These are phyloP conservation scores for Pristis pectinata DNA, from an alignment of 2,797 vertebrate species.

Conservation along the genomic window DNA sequence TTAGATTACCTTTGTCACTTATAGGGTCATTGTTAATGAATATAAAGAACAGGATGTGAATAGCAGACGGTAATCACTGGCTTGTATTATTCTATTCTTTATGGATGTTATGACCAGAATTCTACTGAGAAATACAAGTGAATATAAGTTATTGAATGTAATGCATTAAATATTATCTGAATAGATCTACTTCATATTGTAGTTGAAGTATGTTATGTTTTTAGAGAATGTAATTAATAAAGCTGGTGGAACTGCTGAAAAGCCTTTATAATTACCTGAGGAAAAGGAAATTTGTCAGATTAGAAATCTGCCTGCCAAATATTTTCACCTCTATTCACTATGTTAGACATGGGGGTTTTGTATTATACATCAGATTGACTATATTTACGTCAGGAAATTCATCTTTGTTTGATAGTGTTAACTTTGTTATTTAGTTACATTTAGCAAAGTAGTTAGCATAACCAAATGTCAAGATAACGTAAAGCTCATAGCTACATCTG, in stretches of 20 bases:
- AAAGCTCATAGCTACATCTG: no score
- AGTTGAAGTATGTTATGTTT: neutral
- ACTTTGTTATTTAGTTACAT: no score
- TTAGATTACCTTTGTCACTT: neutral
- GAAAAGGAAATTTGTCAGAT: neutral
- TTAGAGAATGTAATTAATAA: neutral
- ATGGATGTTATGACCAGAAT: conserved; percentile 11
- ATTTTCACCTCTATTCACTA: neutral
- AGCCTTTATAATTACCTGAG: conserved; percentile 7
- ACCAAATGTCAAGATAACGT: no score
- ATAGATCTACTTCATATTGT: neutral
- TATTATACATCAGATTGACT: neutral
- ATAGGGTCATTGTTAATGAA: conserved; percentile 16
- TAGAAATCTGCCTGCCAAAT: neutral
- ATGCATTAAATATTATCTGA: conserved; percentile 20
- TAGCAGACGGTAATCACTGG: neutral
- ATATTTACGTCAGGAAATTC: no score
- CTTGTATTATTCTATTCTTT: neutral
- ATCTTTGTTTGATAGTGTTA: no score
- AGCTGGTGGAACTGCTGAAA: neutral
- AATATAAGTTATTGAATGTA: neutral
- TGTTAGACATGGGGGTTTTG: neutral
- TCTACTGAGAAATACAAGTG: neutral
- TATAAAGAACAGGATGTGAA: neutral
- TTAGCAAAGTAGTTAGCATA: no score